Conservation (phyloP, 1,140 invertebrate genomes). For the Gryon sp. region DNA sequence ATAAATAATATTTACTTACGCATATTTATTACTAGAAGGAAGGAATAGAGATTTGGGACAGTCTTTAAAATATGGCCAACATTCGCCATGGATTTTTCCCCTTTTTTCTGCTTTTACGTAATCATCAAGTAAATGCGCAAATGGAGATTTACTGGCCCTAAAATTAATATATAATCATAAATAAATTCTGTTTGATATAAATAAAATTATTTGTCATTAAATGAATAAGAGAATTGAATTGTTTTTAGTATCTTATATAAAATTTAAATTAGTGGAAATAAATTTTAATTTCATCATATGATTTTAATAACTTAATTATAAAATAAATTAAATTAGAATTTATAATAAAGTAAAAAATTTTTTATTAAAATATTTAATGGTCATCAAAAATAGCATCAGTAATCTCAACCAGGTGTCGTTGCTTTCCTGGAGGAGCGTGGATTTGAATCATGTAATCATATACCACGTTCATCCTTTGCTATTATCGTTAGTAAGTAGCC, state of each 20-base stretch:
- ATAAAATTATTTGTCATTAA: too few species aligned
- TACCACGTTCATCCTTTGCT: constrained; percentile 42
- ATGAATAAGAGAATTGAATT: too few species aligned
- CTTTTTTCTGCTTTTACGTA: constrained; percentile 89
- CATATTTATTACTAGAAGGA: constrained; percentile 83
- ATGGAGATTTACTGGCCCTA: constrained; percentile 90
- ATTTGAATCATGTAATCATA: constrained; percentile 39
- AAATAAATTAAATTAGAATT: too few species aligned
- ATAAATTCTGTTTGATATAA: too few species aligned
- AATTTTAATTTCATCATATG: too few species aligned
- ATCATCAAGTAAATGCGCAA: constrained; percentile 84
- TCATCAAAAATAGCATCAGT: constrained; percentile 40
- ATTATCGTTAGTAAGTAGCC: constrained; percentile 49
- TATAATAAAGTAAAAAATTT: too few species aligned
- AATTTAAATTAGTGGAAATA: too few species aligned
- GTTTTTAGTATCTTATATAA: too few species aligned
- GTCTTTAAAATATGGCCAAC: constrained; percentile 89
- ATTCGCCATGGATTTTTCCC: constrained; percentile 88
- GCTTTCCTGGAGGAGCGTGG: constrained; percentile 31
- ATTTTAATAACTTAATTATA: too few species aligned
- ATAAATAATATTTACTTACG: constrained; percentile 76
- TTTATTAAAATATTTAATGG: constrained; percentile 1
- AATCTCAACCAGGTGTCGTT: constrained; percentile 38
- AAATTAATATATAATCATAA: constrained; percentile 45
- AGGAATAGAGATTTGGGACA: constrained; percentile 91